Evolutionary conservation across 2,113 vertebrate species (phyloP).

Genomic region (Desmodus rotundus): DNA sequence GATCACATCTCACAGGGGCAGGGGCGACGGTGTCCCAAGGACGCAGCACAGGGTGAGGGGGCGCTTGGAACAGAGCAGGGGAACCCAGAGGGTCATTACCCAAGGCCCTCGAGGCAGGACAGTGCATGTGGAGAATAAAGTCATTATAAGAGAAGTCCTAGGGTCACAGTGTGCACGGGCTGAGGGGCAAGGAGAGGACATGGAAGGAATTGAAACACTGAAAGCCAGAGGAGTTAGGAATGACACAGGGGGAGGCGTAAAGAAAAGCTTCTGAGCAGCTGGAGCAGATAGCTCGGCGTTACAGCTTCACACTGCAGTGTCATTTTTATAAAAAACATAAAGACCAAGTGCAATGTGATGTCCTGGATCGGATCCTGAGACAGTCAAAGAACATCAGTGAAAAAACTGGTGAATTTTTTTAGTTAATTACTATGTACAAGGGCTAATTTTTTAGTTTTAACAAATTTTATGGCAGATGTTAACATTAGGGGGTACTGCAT

Average conservation of each 20-base stretch:
- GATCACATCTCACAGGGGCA: not conserved
- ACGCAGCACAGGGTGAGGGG: not conserved
- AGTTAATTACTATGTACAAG: not conserved
- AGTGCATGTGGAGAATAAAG: not conserved
- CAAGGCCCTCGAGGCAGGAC: not conserved
- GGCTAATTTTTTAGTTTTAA: not conserved
- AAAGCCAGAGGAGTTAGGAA: not conserved
- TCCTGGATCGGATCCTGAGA: not conserved
- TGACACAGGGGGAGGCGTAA: not conserved
- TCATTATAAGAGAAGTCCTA: not conserved
- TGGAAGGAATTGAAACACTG: not conserved
- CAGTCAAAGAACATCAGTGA: not conserved
- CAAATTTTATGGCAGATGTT: not conserved
- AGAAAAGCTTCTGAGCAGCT: not conserved
- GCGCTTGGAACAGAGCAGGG: not conserved
- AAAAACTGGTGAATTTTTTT: not conserved
- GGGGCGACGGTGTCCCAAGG: not conserved
- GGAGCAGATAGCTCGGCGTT: not conserved
- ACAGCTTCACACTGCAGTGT: not conserved
- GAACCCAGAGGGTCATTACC: not conserved
- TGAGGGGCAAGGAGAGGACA: not conserved
- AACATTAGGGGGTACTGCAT: not conserved
- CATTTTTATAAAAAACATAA: not conserved
- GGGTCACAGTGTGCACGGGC: not conserved
- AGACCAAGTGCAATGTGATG: not conserved